Evolutionary conservation across 2,797 vertebrate genomes (phyloP).

Genomic region (Rhabdomys pumilio): DNA sequence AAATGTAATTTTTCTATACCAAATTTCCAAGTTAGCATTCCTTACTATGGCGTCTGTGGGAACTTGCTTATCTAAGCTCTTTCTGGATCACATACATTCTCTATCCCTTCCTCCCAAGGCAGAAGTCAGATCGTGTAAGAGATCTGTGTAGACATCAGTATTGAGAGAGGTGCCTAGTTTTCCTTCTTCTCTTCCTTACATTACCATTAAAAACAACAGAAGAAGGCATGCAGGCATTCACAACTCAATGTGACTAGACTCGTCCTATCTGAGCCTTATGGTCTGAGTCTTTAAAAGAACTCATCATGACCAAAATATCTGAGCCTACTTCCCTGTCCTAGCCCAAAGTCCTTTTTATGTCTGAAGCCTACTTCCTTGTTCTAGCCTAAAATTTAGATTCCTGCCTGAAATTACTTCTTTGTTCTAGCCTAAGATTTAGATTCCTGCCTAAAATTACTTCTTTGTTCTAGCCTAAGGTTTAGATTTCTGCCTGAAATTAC

Average conservation of each 20-base stretch:
- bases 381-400: no score
- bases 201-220: background rate
- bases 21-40: constrained; percentile 18
- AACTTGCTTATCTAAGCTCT: background rate
- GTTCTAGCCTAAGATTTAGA: no score
- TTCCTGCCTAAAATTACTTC: no score
- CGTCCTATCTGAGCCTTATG: background rate
- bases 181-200: background rate
- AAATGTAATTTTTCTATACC: background rate
- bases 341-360: no score
- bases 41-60: background rate
- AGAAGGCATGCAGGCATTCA: background rate
- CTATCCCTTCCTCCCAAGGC: background rate
- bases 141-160: background rate
- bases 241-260: background rate
- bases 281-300: constrained; percentile 25
- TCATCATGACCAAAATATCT: no score
- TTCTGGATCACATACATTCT: background rate
- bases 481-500: no score
- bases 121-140: background rate
- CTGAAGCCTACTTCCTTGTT: no score
- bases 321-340: no score
- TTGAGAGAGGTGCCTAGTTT: constrained; percentile 6
- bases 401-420: no score
- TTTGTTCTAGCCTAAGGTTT: no score